phyloP scores from a whole-genome alignment of 2,888 invertebrate species.

The Latheticus oryzae region DNA sequence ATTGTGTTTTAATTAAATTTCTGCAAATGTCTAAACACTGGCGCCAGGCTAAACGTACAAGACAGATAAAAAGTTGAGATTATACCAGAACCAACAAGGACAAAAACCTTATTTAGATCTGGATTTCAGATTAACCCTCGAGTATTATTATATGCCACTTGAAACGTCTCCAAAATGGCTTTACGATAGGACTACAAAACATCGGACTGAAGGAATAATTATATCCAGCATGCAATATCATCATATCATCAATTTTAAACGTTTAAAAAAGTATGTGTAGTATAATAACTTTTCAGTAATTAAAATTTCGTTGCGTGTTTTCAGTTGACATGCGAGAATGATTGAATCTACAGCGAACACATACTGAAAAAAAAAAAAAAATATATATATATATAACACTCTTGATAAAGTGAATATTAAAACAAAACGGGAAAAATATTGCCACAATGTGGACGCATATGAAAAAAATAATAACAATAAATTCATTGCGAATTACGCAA shows the following conservation, averaged over 20 bases:
- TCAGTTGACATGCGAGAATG: constrained; percentile 29
- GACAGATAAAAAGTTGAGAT: constrained; percentile 27
- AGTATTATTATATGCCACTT: constrained; percentile 10
- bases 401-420: constrained; percentile 17
- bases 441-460: too few relatives aligned
- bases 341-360: constrained; percentile 21
- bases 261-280: constrained; percentile 13
- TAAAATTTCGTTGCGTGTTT: constrained; percentile 38
- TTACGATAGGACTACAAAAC: constrained; percentile 4
- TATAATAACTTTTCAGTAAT: constrained; percentile 23
- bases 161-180: constrained; percentile 7
- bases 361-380: constrained; percentile 27
- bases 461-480: constrained; percentile 13
- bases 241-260: constrained; percentile 8
- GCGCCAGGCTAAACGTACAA: constrained; percentile 20
- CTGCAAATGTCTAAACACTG: constrained; percentile 2
- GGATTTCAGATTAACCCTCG: constrained; percentile 13
- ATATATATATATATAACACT: too few relatives aligned
- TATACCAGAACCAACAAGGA: constrained; percentile 6
- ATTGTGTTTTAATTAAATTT: constrained; percentile 18
- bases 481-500: constrained; percentile 1
- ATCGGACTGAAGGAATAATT: constrained; percentile 11
- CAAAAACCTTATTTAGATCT: constrained; percentile 35
- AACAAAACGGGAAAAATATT: too few relatives aligned
- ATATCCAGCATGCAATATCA: constrained; percentile 2